phyloP scores from a whole-genome alignment of 2,888 invertebrate genomes.

The Icerya purchasi region DNA sequence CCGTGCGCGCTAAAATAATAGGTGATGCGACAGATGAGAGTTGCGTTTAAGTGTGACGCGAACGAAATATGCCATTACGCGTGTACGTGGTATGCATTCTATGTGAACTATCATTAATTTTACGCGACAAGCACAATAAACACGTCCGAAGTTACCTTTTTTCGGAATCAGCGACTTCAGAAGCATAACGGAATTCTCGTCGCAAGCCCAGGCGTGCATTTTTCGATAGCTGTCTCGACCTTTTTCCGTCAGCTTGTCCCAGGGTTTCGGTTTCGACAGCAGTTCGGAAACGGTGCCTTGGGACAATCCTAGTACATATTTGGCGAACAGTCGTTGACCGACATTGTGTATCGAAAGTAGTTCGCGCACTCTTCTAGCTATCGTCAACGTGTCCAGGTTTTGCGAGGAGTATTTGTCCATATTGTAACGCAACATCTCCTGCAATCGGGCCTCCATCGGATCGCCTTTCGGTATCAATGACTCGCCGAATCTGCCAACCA shows the following conservation, averaged over 20 bases:
- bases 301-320: slow-evolving; percentile 86
- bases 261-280: slow-evolving; percentile 94
- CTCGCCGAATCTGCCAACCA: slow-evolving; percentile 66
- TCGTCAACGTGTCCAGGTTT: slow-evolving; percentile 82
- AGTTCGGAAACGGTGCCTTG: slow-evolving; percentile 97
- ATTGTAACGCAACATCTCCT: slow-evolving; percentile 82
- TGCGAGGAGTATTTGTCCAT: slow-evolving; percentile 90
- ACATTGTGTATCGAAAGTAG: slow-evolving; percentile 91
- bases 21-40: too few relatives aligned
- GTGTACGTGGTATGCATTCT: too few relatives aligned
- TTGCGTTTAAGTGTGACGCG: too few relatives aligned
- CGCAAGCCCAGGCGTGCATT: slow-evolving; percentile 99
- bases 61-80: too few relatives aligned
- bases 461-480: slow-evolving; percentile 57
- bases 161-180: slow-evolving; percentile 94
- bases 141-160: slow-evolving; percentile 50
- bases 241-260: slow-evolving; percentile 99
- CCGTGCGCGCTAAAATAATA: too few relatives aligned
- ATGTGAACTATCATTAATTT: neutral
- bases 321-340: slow-evolving; percentile 94
- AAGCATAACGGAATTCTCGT: slow-evolving; percentile 88
- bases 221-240: slow-evolving; percentile 97
- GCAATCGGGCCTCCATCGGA: slow-evolving; percentile 78
- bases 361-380: slow-evolving; percentile 79
- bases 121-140: neutral